Conservation (phyloP, 2,797 vertebrate genomes). For the Coracias cyanogaster region DNA sequence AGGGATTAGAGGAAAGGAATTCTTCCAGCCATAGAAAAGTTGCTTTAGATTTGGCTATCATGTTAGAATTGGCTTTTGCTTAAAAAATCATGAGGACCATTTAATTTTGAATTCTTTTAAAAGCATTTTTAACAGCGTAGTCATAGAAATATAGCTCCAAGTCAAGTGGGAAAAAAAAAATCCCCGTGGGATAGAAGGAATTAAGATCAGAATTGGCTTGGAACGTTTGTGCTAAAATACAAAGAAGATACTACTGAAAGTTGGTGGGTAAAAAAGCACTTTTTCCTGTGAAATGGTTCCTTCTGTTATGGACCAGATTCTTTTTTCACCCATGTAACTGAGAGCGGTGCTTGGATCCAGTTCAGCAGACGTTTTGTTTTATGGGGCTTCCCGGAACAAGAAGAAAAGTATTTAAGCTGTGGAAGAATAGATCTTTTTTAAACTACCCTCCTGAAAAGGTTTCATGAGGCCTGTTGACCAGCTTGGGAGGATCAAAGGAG, state of each 20-base stretch:
- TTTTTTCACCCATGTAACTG: background rate
- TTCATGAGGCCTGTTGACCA: background rate
- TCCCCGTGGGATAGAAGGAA: background rate
- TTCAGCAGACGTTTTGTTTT: slow-evolving; percentile 7
- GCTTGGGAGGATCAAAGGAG: background rate
- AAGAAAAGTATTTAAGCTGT: background rate
- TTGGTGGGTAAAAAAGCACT: background rate
- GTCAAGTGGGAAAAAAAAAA: background rate
- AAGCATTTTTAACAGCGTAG: background rate
- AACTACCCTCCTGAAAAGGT: background rate
- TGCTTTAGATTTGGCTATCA: slow-evolving; percentile 16
- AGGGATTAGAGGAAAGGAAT: background rate
- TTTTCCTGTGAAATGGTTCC: background rate
- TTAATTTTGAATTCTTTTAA: background rate
- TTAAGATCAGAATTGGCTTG: background rate
- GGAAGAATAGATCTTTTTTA: background rate
- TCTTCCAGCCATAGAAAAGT: background rate
- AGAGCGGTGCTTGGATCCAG: background rate
- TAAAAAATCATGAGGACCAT: background rate
- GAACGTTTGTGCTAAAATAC: background rate
- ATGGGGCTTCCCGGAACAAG: background rate
- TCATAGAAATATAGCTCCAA: background rate
- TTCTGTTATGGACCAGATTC: background rate
- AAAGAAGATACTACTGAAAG: background rate
- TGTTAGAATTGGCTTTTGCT: background rate